Evolutionary conservation across 2,113 vertebrate genomes (phyloP).

Genomic region (Machaerirhynchus nigripectus): DNA sequence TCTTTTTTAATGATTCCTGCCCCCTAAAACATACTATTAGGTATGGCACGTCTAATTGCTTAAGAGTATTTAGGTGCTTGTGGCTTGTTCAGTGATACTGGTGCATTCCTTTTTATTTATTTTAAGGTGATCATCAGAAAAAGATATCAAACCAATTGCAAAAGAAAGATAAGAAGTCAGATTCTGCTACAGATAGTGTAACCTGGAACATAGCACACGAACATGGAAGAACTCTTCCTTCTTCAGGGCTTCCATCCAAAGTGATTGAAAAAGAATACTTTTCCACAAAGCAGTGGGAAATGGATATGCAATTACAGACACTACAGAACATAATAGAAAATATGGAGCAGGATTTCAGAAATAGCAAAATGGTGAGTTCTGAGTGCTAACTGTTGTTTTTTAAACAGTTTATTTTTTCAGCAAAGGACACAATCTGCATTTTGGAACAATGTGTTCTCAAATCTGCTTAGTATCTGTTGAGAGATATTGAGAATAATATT

Average conservation of each 20-base stretch:
- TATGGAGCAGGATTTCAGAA: conserved; percentile 83
- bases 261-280: conserved; percentile 56
- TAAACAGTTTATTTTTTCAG: neutral
- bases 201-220: conserved; percentile 19
- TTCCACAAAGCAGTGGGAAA: conserved; percentile 74
- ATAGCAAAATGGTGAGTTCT: conserved; percentile 67
- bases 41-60: neutral
- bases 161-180: neutral
- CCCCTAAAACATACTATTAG: neutral
- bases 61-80: neutral
- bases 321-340: conserved; percentile 81
- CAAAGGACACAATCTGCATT: neutral
- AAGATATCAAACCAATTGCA: neutral
- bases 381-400: neutral
- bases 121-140: neutral
- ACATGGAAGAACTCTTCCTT: neutral
- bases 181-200: neutral
- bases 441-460: neutral
- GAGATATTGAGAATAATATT: neutral
- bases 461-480: neutral
- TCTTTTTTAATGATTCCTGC: neutral
- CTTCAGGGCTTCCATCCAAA: neutral
- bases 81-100: neutral
- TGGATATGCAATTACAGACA: conserved; percentile 77
- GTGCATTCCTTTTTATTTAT: neutral